Evolutionary conservation across 2,113 vertebrate species (phyloP), one percentile per base, ranked within the genome.

Genomic region (Silurus asotus): DNA sequence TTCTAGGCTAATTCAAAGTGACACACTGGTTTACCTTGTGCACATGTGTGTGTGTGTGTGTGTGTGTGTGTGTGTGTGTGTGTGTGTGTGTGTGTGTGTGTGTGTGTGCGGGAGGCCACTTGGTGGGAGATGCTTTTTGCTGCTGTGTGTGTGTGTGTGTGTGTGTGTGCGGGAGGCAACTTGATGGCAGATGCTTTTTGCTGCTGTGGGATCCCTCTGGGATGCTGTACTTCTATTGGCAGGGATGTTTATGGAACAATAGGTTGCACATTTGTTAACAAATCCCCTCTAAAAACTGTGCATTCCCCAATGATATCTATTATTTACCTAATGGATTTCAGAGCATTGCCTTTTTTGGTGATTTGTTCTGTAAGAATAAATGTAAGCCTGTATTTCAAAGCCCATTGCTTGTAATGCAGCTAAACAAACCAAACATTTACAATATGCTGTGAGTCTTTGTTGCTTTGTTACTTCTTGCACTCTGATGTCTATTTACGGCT

Each of bases 81-180:
- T 72, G 65, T 25, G 65, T 25, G 49, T 81, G 59, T 87, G 76
- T 76, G 70, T 77, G 72, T 82, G 86, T 45, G 19, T 9, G 48
- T 72, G 25, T 59, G n/a, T 76, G 55, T 84, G 28, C 86, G 56
- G 81, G n/a, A n/a, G n/a, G n/a, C n/a, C n/a, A n/a, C n/a, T n/a
- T n/a, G n/a, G n/a, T n/a, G n/a, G n/a, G n/a, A n/a, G n/a, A n/a
- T n/a, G n/a, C n/a, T n/a, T 23, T 49, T 28, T 79, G 25, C 56
- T 58, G 53, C 17, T 59, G 17, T 19, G 6, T 76, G 70, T 77
- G 72, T 82, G 86, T 45, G 85, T 82, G 87, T 49, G 72, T 53
- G 83, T 45, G 19, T 19, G 48, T 90, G 87, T 49, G 53, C 89
- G 88, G 78, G 61, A 17, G 87, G 70, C 72, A 53, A 51, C 49